These are phyloP conservation scores for Felis catus DNA, from an alignment of 2,113 vertebrate genomes.

Conservation along the genomic window F.catus_Fca126_mat1.0 CM031416.1:21850001-21850500, in stretches of 20 bases:
- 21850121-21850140: constrained; percentile 43
- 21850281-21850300: background rate
- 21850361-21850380: background rate
- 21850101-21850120: background rate
- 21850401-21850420: background rate
- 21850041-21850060: background rate
- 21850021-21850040: background rate
- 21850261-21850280: background rate
- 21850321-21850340: background rate
- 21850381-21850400: background rate
- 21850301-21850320: background rate
- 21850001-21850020: background rate
- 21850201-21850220: background rate
- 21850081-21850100: background rate
- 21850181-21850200: background rate
- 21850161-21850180: background rate
- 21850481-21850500: background rate
- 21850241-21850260: background rate
- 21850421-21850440: background rate
- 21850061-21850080: background rate
- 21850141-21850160: background rate
- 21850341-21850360: background rate
- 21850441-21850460: background rate
- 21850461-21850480: background rate
- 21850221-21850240: background rate